Evolutionary conservation across 2,797 vertebrate genomes (phyloP), one percentile per base, ranked within the genome.

Genomic region (Ataeniobius toweri): DNA sequence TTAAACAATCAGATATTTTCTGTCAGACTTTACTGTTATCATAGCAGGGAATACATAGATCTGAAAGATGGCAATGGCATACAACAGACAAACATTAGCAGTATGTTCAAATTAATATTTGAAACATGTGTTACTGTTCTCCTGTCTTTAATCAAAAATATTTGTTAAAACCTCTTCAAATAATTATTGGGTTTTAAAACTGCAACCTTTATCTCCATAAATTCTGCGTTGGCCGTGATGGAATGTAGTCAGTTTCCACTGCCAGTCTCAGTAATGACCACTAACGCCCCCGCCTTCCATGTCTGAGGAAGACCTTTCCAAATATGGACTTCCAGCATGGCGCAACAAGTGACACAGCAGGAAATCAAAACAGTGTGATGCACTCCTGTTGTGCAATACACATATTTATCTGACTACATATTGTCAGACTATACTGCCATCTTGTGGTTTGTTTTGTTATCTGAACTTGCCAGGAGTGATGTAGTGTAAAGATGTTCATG

Each of bases 291-390:
- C 16, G n/a, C 78, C 76, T 82, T 58, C 82, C 74, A 76, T 76
- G 77, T 82, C 31, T 83, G 63, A 88, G 91, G 91, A 94, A 87
- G 85, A 83, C n/a, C 68, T 83, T 79, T 44, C 92, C 91, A 89
- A 85, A 92, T 91, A 90, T 90, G 71, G 93, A 84, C 90, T 88
- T 93, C 73, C 77, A 58, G 71, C 12, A 50, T 75, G 56, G 55
- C 39, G 50, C 61, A 83, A 75, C 31, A 16, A 68, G 56, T 85
- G 59, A 70, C 50, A 72, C 75, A 80, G 53, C 80, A 91, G 86
- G 89, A 94, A 90, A 46, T 41, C 48, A 39, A 74, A 67, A 9
- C 26, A 9, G 31, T 56, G 41, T 53, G 48, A n/a, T 76, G 6
- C 9, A 4, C 51, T 80, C 48, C 14, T 71, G 51, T 81, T 56